A percentile compares a stretch with the other conserved stretches of the same genome.
Conservation (phyloP, 37 sponge, comb jelly and placozoan genomes). For the Mnemiopsis leidyi region DNA sequence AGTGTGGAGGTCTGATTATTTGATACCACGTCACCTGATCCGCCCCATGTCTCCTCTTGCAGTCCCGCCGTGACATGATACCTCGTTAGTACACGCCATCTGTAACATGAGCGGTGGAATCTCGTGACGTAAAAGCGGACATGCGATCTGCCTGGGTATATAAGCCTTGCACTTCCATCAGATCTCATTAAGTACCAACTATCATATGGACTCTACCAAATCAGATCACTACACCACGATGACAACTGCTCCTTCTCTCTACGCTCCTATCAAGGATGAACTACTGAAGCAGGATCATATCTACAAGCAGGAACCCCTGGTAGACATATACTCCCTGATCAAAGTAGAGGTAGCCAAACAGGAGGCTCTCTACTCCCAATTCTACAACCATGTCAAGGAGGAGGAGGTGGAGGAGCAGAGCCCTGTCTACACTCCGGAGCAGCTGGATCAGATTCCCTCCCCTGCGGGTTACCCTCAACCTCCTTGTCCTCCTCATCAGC, state of each 20-base stretch:
- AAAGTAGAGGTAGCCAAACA: neutral
- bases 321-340: neutral
- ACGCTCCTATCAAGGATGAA: conserved; percentile 42
- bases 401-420: neutral
- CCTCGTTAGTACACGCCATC: neutral
- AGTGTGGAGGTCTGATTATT: neutral
- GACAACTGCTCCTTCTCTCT: neutral
- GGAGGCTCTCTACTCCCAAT: neutral
- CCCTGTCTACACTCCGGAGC: neutral
- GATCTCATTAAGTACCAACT: neutral
- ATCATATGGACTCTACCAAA: neutral
- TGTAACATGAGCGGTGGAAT: neutral
- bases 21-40: neutral
- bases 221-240: neutral
- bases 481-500: neutral
- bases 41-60: too few relatives aligned
- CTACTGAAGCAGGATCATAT: neutral
- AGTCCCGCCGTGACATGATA: neutral
- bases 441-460: neutral
- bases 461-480: neutral
- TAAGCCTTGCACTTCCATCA: neutral
- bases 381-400: neutral
- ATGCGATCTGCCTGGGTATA: neutral
- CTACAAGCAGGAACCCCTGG: neutral
- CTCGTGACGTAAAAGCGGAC: neutral